These are phyloP conservation scores for Turritopsis dohrnii DNA, from an alignment of 30 jellyfish, hydroid and myxozoan species.

Conservation along the genomic window DNA sequence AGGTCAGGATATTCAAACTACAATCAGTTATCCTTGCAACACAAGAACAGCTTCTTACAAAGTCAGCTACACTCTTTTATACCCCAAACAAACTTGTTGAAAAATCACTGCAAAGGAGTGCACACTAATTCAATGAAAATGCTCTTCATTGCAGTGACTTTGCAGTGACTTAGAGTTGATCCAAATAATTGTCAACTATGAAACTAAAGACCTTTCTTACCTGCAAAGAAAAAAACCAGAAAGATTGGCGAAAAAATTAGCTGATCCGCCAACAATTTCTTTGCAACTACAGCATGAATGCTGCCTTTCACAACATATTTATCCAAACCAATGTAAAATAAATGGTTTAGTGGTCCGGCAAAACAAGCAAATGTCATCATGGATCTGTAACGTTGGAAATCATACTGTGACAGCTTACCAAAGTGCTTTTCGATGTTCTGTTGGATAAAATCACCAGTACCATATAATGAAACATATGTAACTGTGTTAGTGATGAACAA, in stretches of 20 bases:
- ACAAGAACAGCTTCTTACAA: too few species aligned
- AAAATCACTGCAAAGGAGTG: too few species aligned
- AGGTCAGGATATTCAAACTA: too few species aligned
- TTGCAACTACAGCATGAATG: constrained; percentile 52
- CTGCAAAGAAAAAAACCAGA: constrained; percentile 45
- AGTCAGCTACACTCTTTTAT: too few species aligned
- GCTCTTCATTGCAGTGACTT: too few species aligned
- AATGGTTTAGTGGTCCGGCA: constrained; percentile 82
- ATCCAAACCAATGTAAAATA: constrained; percentile 74
- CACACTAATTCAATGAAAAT: too few species aligned
- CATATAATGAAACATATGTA: constrained; percentile 53
- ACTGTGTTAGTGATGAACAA: constrained; percentile 67
- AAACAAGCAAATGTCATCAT: constrained; percentile 49
- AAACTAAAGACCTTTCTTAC: too few species aligned
- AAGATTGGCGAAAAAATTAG: constrained; percentile 66
- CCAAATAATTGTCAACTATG: too few species aligned
- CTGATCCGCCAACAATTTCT: constrained; percentile 66
- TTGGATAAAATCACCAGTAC: constrained; percentile 62
- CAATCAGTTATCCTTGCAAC: too few species aligned
- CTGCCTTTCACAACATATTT: constrained; percentile 44
- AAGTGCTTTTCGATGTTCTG: constrained; percentile 49
- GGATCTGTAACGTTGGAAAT: constrained; percentile 45
- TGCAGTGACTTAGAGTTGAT: too few species aligned
- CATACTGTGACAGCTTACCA: constrained; percentile 21
- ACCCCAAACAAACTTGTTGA: too few species aligned